Evolutionary conservation across 2,888 invertebrate species (phyloP), one percentile per base, ranked within the genome.

Genomic region (Eupelmus urozonus): DNA sequence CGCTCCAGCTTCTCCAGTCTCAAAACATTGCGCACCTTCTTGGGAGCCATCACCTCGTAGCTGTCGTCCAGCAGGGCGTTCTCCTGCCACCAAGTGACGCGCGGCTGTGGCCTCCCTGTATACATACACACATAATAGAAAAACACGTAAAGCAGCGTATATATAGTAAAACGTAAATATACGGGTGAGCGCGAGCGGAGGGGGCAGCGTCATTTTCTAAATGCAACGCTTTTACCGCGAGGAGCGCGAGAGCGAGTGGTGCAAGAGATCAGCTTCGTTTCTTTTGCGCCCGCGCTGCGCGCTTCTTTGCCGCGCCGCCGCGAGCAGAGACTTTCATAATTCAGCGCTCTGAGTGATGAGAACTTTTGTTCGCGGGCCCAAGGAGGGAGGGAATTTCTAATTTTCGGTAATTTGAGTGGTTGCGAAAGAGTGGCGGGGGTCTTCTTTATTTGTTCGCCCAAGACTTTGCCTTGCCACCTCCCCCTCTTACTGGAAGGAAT

Each of bases 81-180:
- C 81, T 95, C 95, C 78, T 94, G 94, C 92, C 94, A 95, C 95
- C 95, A 95, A 76, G 94, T 94, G 81, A 95, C 93, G 4, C 93
- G 92, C 0, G 95, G 95, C 20, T 93, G 92, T 0, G 95, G 95
- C 74, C 94, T 93, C 83, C 95, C 95, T 96, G 59, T 7, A 34
- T 9, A 59, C 42, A 29, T 3, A 27, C 7, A 27, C 1, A 11
- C 3, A 18, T 9, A 5, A 20, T 20, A 53, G 27, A 57, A 13
- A 57, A 51, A 40, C 9, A 23, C 2, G 40, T 34, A 5, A 9
- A 34, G 25, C 13, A n/a, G 9, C 34, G 34, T 25, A 25, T 25
- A 25, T 25, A 20, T 20, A 51, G 9, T 7, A 55, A 25, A 29
- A 49, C 18, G 23, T 59, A 7, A n/a, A 1, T n/a, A 59, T 3